Base-by-base conservation (phyloP, 37 sponge, comb jelly and placozoan species). In the Chondrosia reniformis region DNA sequence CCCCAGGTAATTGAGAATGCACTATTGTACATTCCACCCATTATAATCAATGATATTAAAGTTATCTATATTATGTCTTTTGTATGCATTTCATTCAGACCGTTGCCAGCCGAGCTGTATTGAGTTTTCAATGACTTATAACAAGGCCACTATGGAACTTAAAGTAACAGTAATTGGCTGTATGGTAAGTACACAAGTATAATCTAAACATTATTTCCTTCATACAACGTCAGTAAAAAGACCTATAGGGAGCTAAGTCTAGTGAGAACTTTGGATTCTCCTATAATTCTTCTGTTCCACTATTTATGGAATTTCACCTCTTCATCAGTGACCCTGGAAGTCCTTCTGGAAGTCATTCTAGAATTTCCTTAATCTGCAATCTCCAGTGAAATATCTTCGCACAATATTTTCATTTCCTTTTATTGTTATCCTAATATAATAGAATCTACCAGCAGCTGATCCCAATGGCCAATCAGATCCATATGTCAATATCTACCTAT, bases 391-490 rank as follows among this genome's bases (percentile, higher is more conserved):
- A n/a, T n/a, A n/a, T n/a, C n/a, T n/a, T n/a, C n/a, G n/a, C n/a
- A n/a, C n/a, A n/a, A n/a, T n/a, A n/a, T n/a, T n/a, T n/a, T n/a
- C n/a, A n/a, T n/a, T n/a, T n/a, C n/a, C n/a, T n/a, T n/a, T 9
- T 22, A n/a, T 9, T 22, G 27, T 62, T 22, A 12, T 25, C 36
- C 21, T 33, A 4, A n/a, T 30, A 13, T 38, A 22, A 3, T 44
- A 69, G 72, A 44, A 37, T 25, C 43, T 69, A 24, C 39, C 39
- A 69, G 72, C 72, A 1, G 72, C 72, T 2, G 72, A 69, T 44
- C 2, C 37, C 72, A 69, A 69, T 40, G 72, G 72, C 4, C 24
- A n/a, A 6, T 69, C 72, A 1, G 72, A 69, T 24, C 72, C 72
- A 25, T 69, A 69, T 39, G 72, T 69, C 43, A 9, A 36, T 24